These are phyloP conservation scores for Alethe castanea DNA, from an alignment of 2,113 vertebrate species.

Conservation along the genomic window DNA sequence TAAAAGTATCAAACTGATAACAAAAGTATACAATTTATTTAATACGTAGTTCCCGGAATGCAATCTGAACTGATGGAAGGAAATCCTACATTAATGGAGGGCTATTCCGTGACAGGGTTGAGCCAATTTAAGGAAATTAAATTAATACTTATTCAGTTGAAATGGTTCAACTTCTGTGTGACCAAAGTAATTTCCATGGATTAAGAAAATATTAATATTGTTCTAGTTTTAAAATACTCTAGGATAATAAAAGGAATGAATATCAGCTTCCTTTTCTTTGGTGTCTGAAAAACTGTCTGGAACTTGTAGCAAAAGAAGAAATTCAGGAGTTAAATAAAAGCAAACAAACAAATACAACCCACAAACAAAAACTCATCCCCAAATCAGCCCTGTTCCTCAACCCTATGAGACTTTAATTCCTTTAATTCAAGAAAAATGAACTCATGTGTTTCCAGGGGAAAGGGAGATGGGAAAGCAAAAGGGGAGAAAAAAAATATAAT, in stretches of 20 bases:
- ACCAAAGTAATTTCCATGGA: background rate
- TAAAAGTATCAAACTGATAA: background rate
- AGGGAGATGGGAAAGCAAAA: background rate
- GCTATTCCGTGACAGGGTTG: background rate
- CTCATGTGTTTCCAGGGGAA: background rate
- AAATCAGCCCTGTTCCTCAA: background rate
- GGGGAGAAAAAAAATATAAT: accelerated
- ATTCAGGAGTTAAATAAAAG: background rate
- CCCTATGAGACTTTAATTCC: background rate
- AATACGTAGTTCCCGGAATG: background rate
- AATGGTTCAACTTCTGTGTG: background rate
- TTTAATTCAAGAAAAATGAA: background rate
- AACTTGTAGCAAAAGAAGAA: background rate
- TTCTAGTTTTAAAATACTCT: background rate
- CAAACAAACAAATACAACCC: background rate
- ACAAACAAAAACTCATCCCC: background rate
- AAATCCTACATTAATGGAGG: background rate
- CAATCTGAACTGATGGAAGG: background rate
- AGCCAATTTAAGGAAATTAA: background rate
- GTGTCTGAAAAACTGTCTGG: background rate
- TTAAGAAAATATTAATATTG: background rate
- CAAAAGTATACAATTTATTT: background rate
- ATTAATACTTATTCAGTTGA: background rate
- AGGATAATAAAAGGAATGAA: background rate
- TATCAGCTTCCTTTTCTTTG: background rate